Percentiles rank a stretch among this genome's conserved stretches.
These are phyloP conservation scores for Neopipo cinnamomea DNA, from an alignment of 2,113 vertebrate genomes.

Conservation along the genomic window DNA sequence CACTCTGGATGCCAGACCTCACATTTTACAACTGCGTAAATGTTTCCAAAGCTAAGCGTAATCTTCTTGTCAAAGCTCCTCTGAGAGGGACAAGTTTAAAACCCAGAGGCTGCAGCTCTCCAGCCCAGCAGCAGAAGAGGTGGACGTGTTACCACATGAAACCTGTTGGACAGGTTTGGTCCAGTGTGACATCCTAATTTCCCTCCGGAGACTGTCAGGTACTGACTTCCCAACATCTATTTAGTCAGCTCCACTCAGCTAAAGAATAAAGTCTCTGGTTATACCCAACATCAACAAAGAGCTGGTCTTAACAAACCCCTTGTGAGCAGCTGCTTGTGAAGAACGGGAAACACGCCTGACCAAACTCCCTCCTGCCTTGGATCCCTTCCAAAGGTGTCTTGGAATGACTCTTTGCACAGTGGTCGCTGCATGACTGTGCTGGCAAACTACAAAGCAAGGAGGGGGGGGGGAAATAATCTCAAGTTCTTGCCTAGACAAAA, in stretches of 20 bases:
- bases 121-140: accelerated
- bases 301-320: neutral
- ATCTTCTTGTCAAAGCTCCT: neutral
- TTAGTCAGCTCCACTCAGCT: neutral
- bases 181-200: neutral
- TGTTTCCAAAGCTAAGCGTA: neutral
- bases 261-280: neutral
- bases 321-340: neutral
- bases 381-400: neutral
- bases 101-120: neutral
- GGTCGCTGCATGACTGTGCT: accelerated
- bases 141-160: neutral
- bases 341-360: accelerated
- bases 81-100: neutral
- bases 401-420: neutral
- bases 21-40: neutral
- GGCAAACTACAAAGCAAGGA: neutral
- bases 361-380: neutral
- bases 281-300: neutral
- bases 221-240: accelerated
- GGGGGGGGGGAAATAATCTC: neutral
- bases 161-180: neutral
- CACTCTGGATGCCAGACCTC: neutral
- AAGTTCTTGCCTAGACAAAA: neutral
- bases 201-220: neutral